Evolutionary conservation across 2,113 vertebrate species (phyloP), one percentile per base, ranked within the genome.

Genomic region (Piaya cayana): DNA sequence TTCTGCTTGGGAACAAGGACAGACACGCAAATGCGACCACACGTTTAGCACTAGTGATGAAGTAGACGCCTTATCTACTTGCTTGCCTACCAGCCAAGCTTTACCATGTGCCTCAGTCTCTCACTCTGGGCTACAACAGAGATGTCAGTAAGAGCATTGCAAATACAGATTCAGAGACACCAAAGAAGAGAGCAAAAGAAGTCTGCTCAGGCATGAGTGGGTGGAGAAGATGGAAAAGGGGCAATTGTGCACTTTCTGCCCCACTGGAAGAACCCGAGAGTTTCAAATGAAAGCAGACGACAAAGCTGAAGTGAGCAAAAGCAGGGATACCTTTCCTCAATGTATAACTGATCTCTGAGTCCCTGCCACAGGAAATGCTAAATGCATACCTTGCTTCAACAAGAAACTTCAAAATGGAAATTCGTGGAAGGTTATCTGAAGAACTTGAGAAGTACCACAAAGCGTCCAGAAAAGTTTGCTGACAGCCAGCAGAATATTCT

Each of bases 21-120:
- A 56, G 50, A 68, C 64, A 37, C 0, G 0, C 21, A 68, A 34
- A 10, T 0, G 1, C 55, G 64, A 45, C 32, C n/a, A 9, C 23
- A 12, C 32, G 17, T n/a, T 53, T 34, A 63, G 69, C n/a, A 19
- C 19, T 2, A 55, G 55, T 5, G 53, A 49, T 53, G 49, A 78
- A 82, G 20, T 34, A 37, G 34, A 30, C 1, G 11, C 29, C 72
- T 76, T 47, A 39, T 14, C 7, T 20, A 6, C 20, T 55, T 0
- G 0, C 25, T 69, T 53, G 32, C 55, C 63, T 27, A 17, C 22
- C n/a, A 64, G 75, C 75, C 64, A 6, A 16, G n/a, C 37, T 68
- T 27, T 53, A 32, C 45, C 49, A 17, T 1, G 3, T 12, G 11
- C 43, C 45, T 67, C 26, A 6, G 37, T 27, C 43, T 74, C 59